These are phyloP conservation scores for Rhynchotus rufescens DNA, from an alignment of 2,797 vertebrate genomes.

Conservation along the genomic window DNA sequence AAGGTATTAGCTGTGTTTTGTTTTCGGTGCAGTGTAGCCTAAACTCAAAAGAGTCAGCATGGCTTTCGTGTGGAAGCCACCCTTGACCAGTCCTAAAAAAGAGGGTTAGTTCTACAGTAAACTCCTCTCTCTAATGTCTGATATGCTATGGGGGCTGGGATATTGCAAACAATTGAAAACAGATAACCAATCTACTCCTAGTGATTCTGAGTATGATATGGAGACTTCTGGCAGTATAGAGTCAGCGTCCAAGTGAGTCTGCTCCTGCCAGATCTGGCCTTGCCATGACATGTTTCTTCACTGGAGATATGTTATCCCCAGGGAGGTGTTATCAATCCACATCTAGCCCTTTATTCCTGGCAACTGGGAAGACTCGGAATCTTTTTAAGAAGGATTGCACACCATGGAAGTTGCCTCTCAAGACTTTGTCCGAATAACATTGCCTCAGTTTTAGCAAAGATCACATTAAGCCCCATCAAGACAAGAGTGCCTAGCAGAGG, in stretches of 20 bases:
- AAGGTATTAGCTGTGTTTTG: constrained; percentile 20
- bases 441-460: neutral
- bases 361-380: neutral
- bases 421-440: neutral
- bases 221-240: neutral
- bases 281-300: neutral
- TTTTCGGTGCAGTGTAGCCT: neutral
- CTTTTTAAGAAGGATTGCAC: neutral
- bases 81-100: neutral
- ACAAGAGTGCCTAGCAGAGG: neutral
- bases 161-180: neutral
- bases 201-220: too few species aligned
- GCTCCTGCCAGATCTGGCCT: neutral
- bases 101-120: neutral
- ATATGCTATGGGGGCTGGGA: neutral
- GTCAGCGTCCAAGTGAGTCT: neutral
- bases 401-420: neutral
- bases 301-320: neutral
- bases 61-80: neutral
- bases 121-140: neutral
- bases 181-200: neutral
- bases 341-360: neutral
- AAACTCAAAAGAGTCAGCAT: neutral
- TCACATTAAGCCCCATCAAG: neutral
- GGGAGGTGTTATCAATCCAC: neutral